Base-by-base conservation (phyloP, 92 coral and sea anemone genomes). In the Micromussa lordhowensis region DNA sequence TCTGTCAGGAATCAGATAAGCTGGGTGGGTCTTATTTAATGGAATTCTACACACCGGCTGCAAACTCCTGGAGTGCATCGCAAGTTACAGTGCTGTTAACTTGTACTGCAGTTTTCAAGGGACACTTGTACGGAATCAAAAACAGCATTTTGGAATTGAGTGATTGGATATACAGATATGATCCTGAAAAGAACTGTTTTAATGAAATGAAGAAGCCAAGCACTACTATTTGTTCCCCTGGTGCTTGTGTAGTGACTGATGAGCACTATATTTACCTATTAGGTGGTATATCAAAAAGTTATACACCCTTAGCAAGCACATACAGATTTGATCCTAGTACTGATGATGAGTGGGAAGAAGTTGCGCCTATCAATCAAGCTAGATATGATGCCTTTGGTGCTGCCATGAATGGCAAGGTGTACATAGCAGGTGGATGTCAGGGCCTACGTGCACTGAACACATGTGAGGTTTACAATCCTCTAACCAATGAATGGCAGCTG, bases 331-430 rank as follows among this genome's bases (percentile, higher is more conserved):
- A 35, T 36, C 53, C 78, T 8, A 24, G 26, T 74, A 66, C 12
- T 22, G 14, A 18, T 22, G 48, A 40, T 40, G 28, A 61, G 12
- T 51, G 63, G 32, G 64, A 77, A 49, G 38, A 77, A 19, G 64
- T 77, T 77, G 64, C 66, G 51, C 3, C 36, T 18, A 77, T 77
- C 34, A 77, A 77, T 26, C 44, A 53, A 15, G 63, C 24, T 14
- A 77, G 81, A 10, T 4, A 28, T 12, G 2, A 3, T 77, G 81
- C 81, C 14, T 77, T 51, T 77, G 81, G 81, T 48, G n/a, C 64
- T 15, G 66, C 81, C 36, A 77, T 77, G 81, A 77, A 77, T 77
- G 81, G 81, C 10, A 77, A 77, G 61, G 24, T 77, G 58, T 77
- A 49, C 12, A 53, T 77, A 77, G 81, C 61, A 51, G 82, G 82